phyloP scores from a whole-genome alignment of 2,113 vertebrate genomes.

The Nicator chloris region DNA sequence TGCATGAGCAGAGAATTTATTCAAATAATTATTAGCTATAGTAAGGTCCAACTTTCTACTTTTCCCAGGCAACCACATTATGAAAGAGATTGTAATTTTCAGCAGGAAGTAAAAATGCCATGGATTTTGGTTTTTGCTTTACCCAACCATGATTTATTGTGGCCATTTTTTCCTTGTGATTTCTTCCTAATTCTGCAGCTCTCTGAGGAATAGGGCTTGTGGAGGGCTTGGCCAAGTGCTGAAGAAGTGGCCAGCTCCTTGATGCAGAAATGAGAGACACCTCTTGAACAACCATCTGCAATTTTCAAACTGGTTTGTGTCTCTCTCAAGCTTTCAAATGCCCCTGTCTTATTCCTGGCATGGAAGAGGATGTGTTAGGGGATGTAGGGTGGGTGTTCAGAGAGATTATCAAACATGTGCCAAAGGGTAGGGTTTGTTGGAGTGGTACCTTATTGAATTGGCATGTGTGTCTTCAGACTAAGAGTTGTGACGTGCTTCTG shows the following conservation, averaged over 20 bases:
- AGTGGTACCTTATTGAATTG: neutral
- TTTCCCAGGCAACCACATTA: neutral
- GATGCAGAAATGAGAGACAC: neutral
- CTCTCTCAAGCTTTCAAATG: neutral
- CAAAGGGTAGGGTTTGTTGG: neutral
- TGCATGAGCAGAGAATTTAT: neutral
- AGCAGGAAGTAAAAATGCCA: neutral
- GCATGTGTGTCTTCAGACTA: neutral
- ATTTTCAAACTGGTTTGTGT: neutral
- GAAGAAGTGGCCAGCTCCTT: neutral
- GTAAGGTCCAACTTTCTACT: neutral
- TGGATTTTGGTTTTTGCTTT: neutral
- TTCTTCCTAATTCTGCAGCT: neutral
- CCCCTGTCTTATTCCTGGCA: neutral
- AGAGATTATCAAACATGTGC: neutral
- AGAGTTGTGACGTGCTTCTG: neutral
- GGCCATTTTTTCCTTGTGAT: neutral
- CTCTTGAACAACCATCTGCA: neutral
- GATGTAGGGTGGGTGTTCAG: neutral
- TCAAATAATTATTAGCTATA: neutral
- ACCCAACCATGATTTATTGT: neutral
- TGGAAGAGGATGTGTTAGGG: neutral
- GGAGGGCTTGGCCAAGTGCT: neutral
- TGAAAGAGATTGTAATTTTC: neutral
- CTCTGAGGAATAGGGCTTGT: neutral